Conservation (phyloP, 2,797 vertebrate genomes). For the Arremon aurantiirostris region DNA sequence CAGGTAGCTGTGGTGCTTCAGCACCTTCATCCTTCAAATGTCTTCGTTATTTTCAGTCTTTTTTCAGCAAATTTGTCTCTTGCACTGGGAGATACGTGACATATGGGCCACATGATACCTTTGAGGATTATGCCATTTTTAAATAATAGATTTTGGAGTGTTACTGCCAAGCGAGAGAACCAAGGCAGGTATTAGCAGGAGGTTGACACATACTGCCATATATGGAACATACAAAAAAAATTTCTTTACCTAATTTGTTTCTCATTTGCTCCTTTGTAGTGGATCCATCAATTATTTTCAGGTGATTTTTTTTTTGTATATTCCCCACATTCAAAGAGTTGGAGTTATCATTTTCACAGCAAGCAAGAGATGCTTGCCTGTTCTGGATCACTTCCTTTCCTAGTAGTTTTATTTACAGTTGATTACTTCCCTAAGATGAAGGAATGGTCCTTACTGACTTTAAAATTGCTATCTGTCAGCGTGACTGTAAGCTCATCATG, state of each 20-base stretch:
- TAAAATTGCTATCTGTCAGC: neutral
- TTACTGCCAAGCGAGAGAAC: neutral
- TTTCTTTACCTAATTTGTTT: neutral
- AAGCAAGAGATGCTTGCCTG: neutral
- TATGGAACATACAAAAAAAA: neutral
- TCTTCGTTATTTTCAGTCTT: constrained; percentile 34
- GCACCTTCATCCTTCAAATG: constrained; percentile 65
- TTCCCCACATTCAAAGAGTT: neutral
- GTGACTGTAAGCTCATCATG: neutral
- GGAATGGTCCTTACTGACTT: neutral
- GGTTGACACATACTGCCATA: neutral
- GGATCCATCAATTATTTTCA: neutral
- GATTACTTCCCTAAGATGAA: neutral
- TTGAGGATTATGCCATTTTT: neutral
- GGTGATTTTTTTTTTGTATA: neutral
- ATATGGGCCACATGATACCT: neutral
- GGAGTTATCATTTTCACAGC: neutral
- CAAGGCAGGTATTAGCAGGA: neutral
- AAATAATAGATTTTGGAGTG: neutral
- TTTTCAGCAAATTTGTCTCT: neutral
- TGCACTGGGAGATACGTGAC: neutral
- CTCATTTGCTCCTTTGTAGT: neutral
- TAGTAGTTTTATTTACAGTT: neutral
- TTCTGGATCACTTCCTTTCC: neutral
- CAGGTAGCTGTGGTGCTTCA: constrained; percentile 49